Evolutionary conservation across 2,113 vertebrate genomes (phyloP).

Genomic region (Rhynchomys soricoides): DNA sequence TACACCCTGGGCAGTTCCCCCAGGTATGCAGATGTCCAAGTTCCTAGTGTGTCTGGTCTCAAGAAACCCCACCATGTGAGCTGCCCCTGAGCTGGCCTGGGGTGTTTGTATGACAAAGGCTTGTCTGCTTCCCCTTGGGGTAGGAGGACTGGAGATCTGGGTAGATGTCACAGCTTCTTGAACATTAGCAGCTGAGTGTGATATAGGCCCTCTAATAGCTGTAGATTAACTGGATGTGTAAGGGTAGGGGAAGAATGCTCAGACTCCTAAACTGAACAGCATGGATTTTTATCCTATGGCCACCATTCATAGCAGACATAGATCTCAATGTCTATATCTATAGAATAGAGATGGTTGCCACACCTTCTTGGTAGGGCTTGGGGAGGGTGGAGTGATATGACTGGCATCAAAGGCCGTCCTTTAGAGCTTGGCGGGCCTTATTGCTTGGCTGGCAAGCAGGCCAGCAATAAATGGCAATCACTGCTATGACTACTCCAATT

Average conservation of each 20-base stretch:
- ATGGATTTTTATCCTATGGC: neutral
- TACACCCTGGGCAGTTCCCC: neutral
- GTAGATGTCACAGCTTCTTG: neutral
- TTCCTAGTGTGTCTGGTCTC: neutral
- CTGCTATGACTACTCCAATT: neutral
- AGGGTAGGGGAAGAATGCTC: neutral
- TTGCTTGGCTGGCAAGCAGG: neutral
- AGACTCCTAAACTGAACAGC: neutral
- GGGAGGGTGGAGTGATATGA: neutral
- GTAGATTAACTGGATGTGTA: neutral
- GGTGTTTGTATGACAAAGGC: neutral
- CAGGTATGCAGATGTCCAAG: neutral
- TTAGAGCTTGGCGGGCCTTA: neutral
- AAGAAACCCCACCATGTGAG: too few relatives aligned
- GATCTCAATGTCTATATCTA: neutral
- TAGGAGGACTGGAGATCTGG: neutral
- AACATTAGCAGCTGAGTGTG: neutral
- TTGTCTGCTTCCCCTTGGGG: neutral
- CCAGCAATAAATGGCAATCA: neutral
- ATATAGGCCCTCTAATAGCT: neutral
- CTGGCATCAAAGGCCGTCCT: neutral
- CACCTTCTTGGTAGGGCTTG: too few relatives aligned
- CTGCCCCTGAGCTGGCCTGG: too few relatives aligned
- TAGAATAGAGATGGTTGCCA: neutral
- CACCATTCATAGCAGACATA: neutral